These are phyloP conservation scores for Threskiornis aethiopicus DNA, from an alignment of 2,797 vertebrate species.

Conservation along the genomic window DNA sequence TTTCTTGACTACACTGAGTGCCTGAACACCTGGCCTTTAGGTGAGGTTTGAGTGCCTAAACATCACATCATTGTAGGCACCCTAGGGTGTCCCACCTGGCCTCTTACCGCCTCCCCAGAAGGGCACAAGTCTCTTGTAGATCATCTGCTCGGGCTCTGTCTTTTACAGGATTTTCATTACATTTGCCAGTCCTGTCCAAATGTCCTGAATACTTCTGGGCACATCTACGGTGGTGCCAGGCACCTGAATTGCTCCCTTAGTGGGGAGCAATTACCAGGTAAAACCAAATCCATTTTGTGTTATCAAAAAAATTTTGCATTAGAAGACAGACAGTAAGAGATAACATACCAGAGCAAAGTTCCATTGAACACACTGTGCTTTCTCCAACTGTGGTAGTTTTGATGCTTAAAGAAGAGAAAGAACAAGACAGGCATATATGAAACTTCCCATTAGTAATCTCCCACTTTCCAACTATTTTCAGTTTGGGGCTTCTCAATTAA, in stretches of 20 bases:
- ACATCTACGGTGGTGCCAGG: neutral
- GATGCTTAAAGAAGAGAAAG: neutral
- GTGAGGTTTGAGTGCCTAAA: neutral
- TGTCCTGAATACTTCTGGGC: neutral
- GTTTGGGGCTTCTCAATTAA: neutral
- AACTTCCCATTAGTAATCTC: neutral
- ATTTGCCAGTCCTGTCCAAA: neutral
- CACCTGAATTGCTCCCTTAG: neutral
- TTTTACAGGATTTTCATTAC: neutral
- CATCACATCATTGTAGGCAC: neutral
- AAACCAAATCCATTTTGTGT: neutral
- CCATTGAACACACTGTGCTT: neutral
- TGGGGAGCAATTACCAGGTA: neutral
- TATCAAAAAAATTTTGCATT: neutral
- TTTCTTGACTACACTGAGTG: neutral
- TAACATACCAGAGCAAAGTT: neutral
- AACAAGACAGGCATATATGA: neutral
- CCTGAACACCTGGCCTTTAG: neutral
- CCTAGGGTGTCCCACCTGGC: neutral
- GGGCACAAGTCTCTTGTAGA: neutral
- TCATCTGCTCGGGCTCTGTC: neutral
- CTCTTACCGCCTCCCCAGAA: neutral
- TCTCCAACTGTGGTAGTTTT: neutral
- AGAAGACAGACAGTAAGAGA: neutral
- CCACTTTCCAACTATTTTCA: neutral